Evolutionary conservation across 2,797 vertebrate species (phyloP), one percentile per base, ranked within the genome.

Genomic region (Anabas testudineus): DNA sequence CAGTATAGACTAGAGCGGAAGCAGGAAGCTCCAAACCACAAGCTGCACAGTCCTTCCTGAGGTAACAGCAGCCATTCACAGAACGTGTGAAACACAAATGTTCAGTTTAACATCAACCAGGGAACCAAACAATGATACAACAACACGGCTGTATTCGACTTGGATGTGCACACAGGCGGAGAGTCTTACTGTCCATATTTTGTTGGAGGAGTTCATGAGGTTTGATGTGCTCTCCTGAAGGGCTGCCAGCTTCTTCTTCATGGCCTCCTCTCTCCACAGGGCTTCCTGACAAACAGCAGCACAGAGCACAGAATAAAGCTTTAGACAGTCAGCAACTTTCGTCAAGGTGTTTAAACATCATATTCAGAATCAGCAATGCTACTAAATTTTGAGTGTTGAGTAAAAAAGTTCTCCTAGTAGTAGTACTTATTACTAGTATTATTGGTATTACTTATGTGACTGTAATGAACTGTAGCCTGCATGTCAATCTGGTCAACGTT

Each of bases 21-120:
- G 87, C 88, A 92, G 91, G 92, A 94, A 93, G 83, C 71, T 76
- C n/a, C 59, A 81, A 87, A 94, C 93, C 93, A 90, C 93, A 94
- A 68, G 41, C 67, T 80, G 62, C 74, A 51, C 4, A 77, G 67
- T 68, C 78, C 83, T 82, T 84, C 76, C 83, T 88, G 84, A 63
- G 32, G 58, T 30, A 54, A 32, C 67, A 58, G 69, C 74, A 21
- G 66, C 28, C 52, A 21, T 24, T 16, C 39, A 22, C 46, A 55
- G 22, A 6, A 39, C 53, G 18, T 52, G 28, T 64, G 63, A 61
- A 43, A 24, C 18, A 53, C 2, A 60, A 49, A 63, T 42, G 67
- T 69, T 67, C 32, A 52, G 8, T 39, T 14, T n/a, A 1, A 68
- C 2, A 19, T 43, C 66, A 54, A 19, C 15, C 34, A 18, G 9